phyloP scores from a whole-genome alignment of 2,113 vertebrate species.

The Xerus inauris region DNA sequence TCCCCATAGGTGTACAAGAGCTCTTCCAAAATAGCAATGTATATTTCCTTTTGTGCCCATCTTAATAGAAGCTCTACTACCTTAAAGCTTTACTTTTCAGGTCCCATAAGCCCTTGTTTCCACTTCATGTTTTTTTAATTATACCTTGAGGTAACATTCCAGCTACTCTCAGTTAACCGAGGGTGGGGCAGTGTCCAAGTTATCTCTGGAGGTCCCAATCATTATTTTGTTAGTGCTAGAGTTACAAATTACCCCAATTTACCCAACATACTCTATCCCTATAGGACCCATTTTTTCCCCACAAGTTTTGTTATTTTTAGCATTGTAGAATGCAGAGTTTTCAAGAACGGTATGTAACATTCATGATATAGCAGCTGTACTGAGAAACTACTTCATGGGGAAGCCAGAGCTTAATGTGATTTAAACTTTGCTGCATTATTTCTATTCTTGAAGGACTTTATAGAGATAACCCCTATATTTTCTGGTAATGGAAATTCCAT shows the following conservation, averaged over 20 bases:
- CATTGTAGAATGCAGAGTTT: neutral
- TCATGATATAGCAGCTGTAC: neutral
- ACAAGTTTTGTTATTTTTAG: constrained; percentile 17
- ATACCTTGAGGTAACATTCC: neutral
- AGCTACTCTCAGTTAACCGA: neutral
- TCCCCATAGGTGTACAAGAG: neutral
- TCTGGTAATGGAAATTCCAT: neutral
- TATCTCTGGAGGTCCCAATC: neutral
- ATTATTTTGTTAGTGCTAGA: neutral
- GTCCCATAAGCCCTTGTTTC: neutral
- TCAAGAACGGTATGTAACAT: neutral
- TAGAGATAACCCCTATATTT: neutral
- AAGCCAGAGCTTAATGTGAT: neutral
- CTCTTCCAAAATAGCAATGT: neutral
- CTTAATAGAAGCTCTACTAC: no score
- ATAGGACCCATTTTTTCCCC: neutral
- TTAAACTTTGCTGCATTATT: neutral
- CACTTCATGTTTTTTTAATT: neutral
- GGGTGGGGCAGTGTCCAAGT: neutral
- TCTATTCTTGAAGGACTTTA: constrained; percentile 4
- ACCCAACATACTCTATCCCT: neutral
- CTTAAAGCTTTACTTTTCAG: neutral
- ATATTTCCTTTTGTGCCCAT: neutral
- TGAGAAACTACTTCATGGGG: neutral
- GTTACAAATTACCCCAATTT: no score